A percentile compares a stretch with the other conserved stretches of the same genome.
Conservation (phyloP, 1,140 invertebrate species). For the Hylyphantes graminicola region DNA sequence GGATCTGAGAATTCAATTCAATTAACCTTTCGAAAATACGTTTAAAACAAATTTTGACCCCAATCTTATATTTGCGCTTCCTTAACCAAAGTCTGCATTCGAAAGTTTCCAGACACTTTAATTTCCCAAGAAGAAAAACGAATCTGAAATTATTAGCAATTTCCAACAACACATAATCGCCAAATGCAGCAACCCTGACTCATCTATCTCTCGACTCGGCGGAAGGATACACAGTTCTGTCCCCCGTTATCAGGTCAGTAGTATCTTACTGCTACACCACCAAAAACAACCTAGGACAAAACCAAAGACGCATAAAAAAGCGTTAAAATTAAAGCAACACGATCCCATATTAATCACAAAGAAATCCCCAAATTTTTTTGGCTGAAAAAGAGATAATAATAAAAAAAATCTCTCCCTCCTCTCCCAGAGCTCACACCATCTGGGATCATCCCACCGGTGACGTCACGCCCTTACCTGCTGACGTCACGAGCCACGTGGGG, state of each 20-base stretch:
- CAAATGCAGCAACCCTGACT: constrained; percentile 27
- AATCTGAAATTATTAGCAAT: too few species aligned
- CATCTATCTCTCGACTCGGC: constrained; percentile 31
- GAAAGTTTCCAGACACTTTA: too few species aligned
- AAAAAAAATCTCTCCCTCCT: neutral
- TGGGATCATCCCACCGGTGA: constrained; percentile 46
- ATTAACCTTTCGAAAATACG: too few species aligned
- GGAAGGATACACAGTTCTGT: constrained; percentile 59
- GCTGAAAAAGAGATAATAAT: neutral
- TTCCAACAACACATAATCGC: neutral
- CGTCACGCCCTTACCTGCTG: constrained; percentile 56
- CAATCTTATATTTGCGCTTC: too few species aligned
- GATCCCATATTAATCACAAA: neutral
- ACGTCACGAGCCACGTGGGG: constrained; percentile 57
- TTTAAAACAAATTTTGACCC: too few species aligned
- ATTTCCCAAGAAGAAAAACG: too few species aligned
- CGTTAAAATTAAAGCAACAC: neutral
- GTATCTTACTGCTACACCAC: constrained; percentile 30
- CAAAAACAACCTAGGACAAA: neutral
- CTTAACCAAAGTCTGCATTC: too few species aligned
- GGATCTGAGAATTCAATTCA: too few species aligned
- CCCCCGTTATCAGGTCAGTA: constrained; percentile 41
- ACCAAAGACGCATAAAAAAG: neutral
- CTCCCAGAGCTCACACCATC: constrained; percentile 12
- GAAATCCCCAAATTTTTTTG: neutral